Conservation (phyloP, 1,140 invertebrate genomes). For the Gryon sp. region DNA sequence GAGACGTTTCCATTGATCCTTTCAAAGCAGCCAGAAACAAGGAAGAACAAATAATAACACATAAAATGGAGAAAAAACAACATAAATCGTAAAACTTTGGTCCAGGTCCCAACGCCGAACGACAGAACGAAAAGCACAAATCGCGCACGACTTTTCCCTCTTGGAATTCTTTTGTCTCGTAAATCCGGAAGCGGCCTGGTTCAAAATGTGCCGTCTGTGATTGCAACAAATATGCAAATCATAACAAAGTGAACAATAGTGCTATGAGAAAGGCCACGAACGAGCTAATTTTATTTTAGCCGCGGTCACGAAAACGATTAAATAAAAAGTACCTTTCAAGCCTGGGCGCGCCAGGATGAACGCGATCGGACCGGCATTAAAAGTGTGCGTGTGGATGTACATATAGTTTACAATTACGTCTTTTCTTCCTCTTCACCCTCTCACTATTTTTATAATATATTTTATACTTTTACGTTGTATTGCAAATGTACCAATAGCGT, state of each 20-base stretch:
- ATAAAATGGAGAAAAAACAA: not conserved
- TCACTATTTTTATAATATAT: constrained; percentile 15
- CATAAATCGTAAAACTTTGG: constrained; percentile 3
- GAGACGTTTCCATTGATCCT: constrained; percentile 13
- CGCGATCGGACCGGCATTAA: constrained; percentile 21
- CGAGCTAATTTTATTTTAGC: constrained; percentile 52
- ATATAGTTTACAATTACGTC: constrained; percentile 45
- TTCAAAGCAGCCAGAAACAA: too few relatives aligned
- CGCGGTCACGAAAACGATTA: constrained; percentile 26
- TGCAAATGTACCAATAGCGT: constrained; percentile 29
- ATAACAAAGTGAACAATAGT: constrained; percentile 62
- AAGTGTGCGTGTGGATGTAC: constrained; percentile 57
- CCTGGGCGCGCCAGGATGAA: constrained; percentile 13
- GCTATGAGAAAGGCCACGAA: constrained; percentile 57
- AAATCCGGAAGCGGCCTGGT: constrained; percentile 60
- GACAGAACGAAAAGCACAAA: constrained; percentile 30
- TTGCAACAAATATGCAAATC: constrained; percentile 62
- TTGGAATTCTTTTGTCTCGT: constrained; percentile 51
- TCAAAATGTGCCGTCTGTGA: constrained; percentile 62
- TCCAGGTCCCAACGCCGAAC: constrained; percentile 7
- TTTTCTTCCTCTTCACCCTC: constrained; percentile 20
- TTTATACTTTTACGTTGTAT: constrained; percentile 23
- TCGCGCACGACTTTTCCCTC: constrained; percentile 46
- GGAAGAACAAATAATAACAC: not conserved
- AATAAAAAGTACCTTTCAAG: constrained; percentile 23